phyloP scores from a whole-genome alignment of 2,113 vertebrate species.

The Eptatretus burgeri region DNA sequence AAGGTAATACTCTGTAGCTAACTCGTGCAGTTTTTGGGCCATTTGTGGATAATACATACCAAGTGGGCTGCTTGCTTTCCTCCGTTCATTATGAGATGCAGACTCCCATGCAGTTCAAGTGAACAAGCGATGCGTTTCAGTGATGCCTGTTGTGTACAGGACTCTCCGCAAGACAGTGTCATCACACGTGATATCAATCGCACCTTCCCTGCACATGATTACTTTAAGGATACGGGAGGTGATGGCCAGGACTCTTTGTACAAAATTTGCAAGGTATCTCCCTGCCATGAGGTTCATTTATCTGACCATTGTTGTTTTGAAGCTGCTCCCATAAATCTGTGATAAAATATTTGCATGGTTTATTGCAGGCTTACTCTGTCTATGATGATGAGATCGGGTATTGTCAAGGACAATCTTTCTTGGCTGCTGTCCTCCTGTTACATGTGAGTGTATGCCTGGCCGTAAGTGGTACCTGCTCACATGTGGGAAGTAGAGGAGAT shows the following conservation, averaged over 20 bases:
- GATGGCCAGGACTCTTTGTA: slow-evolving; percentile 87
- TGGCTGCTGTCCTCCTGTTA: slow-evolving; percentile 68
- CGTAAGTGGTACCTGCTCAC: not conserved
- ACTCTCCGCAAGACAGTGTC: slow-evolving; percentile 60
- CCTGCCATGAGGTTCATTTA: too few relatives aligned
- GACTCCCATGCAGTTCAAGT: too few relatives aligned
- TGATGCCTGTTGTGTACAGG: slow-evolving; percentile 20
- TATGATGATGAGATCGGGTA: slow-evolving; percentile 95
- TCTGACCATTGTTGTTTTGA: too few relatives aligned
- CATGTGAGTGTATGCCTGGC: slow-evolving; percentile 42
- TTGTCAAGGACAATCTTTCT: slow-evolving; percentile 87
- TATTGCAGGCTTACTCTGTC: slow-evolving; percentile 61
- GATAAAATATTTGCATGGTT: slow-evolving; percentile 10
- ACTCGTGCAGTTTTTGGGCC: not conserved
- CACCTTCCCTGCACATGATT: slow-evolving; percentile 82
- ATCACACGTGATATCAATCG: slow-evolving; percentile 88
- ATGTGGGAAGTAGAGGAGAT: not conserved
- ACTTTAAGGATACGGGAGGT: slow-evolving; percentile 78
- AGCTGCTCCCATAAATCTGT: too few relatives aligned
- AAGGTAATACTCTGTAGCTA: slow-evolving; percentile 19
- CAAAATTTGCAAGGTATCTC: slow-evolving; percentile 79
- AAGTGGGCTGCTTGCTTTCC: not conserved
- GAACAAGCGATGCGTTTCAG: not conserved
- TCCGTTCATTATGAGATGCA: too few relatives aligned
- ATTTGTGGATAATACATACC: not conserved